phyloP scores from a whole-genome alignment of 1,140 invertebrate genomes.

The Eriosoma lanigerum region DNA sequence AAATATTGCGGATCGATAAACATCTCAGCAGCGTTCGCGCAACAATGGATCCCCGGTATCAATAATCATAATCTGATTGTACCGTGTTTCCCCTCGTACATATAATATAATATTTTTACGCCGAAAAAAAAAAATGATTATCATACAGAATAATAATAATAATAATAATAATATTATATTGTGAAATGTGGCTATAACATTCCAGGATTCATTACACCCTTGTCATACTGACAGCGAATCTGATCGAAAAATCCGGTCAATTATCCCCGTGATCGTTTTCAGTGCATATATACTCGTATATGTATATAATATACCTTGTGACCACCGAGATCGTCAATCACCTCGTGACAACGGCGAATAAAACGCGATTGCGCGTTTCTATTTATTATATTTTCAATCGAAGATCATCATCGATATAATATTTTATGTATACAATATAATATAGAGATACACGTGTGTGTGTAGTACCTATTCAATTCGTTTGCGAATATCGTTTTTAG shows the following conservation, averaged over 20 bases:
- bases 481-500: not conserved
- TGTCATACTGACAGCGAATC: slow-evolving; percentile 51
- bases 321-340: slow-evolving; percentile 50
- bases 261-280: slow-evolving; percentile 49
- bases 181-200: slow-evolving; percentile 24
- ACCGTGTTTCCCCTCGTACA: slow-evolving; percentile 17
- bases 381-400: not conserved
- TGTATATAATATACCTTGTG: slow-evolving; percentile 15
- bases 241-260: slow-evolving; percentile 50
- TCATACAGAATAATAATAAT: not conserved
- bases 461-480: not conserved
- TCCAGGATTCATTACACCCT: slow-evolving; percentile 51
- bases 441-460: not conserved
- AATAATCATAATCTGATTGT: slow-evolving; percentile 48
- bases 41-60: slow-evolving; percentile 16
- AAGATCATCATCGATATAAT: not conserved
- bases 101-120: slow-evolving; percentile 32
- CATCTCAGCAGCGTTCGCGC: slow-evolving; percentile 20
- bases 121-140: slow-evolving; percentile 41
- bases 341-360: slow-evolving; percentile 14
- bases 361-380: slow-evolving; percentile 27
- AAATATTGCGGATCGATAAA: slow-evolving; percentile 50
- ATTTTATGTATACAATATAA: not conserved
- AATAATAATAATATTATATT: slow-evolving; percentile 12
- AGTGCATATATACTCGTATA: no score